Percentiles rank a stretch among this genome's conserved stretches.
Evolutionary conservation across 2,113 vertebrate species (phyloP).

Genomic region (Microtus oregoni): DNA sequence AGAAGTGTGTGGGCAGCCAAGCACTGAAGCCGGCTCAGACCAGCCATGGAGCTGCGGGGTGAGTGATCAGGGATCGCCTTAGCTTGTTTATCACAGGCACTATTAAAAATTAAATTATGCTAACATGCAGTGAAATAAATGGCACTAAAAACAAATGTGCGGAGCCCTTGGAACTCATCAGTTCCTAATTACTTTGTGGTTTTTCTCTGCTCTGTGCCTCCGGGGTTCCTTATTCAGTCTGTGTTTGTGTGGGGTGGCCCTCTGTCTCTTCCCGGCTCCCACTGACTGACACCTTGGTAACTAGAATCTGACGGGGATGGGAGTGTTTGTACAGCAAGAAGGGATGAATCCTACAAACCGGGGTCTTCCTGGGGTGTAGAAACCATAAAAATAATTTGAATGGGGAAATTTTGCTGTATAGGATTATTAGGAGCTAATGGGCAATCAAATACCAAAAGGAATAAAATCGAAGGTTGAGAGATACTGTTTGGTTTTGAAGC

Average conservation of each 20-base stretch:
- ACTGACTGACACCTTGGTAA: background rate
- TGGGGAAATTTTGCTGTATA: background rate
- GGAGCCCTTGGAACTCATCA: background rate
- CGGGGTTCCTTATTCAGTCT: background rate
- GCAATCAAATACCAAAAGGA: background rate
- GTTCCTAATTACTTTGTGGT: constrained; percentile 45
- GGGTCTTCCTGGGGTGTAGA: background rate
- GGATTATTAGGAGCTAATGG: background rate
- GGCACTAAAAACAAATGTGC: background rate
- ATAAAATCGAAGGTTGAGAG: background rate
- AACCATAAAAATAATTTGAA: background rate
- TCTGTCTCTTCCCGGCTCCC: background rate
- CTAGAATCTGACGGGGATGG: background rate
- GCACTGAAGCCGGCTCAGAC: fast-evolving
- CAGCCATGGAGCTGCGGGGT: background rate
- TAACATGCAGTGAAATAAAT: constrained; percentile 15
- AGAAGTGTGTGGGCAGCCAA: fast-evolving
- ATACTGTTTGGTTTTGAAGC: background rate
- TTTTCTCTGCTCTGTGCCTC: background rate
- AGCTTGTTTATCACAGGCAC: background rate
- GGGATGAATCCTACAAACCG: background rate
- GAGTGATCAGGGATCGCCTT: background rate
- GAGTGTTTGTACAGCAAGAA: background rate
- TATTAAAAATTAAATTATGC: constrained; percentile 45
- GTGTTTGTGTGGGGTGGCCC: background rate